Evolutionary conservation across 2,113 vertebrate species (phyloP).

Genomic region (Lepus timidus): DNA sequence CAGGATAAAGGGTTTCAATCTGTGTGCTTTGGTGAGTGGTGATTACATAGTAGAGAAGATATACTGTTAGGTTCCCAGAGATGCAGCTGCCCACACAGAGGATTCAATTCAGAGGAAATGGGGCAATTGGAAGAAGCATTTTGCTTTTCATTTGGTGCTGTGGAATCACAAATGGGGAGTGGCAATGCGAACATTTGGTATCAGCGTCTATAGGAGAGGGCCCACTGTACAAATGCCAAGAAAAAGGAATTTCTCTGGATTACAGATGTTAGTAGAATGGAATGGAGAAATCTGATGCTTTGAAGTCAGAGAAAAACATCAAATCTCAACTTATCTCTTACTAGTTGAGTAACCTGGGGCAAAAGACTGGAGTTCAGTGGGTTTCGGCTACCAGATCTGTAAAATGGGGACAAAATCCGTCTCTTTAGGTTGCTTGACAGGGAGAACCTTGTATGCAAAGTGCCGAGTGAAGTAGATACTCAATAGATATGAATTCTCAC

Average conservation of each 20-base stretch:
- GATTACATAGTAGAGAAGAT: neutral
- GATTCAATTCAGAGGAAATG: neutral
- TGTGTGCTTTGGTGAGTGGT: neutral
- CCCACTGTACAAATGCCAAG: neutral
- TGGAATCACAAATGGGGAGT: neutral
- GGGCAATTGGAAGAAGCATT: neutral
- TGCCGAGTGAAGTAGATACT: slow-evolving; percentile 1
- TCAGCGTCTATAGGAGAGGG: neutral
- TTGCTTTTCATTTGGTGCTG: neutral
- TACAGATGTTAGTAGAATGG: neutral
- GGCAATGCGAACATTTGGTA: neutral
- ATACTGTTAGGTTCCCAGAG: neutral
- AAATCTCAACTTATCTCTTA: neutral
- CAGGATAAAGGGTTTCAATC: neutral
- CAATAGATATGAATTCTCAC: neutral
- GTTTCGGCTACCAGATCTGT: neutral
- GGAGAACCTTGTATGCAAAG: slow-evolving; percentile 6
- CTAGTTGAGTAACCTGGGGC: neutral
- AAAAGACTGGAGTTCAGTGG: slow-evolving; percentile 15
- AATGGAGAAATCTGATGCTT: neutral
- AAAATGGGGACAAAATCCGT: neutral
- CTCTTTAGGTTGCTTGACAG: neutral
- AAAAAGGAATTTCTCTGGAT: neutral
- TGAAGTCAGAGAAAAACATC: neutral
- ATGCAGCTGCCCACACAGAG: neutral